Conservation (phyloP, 2,888 invertebrate genomes). For the Watsonalla binaria region DNA sequence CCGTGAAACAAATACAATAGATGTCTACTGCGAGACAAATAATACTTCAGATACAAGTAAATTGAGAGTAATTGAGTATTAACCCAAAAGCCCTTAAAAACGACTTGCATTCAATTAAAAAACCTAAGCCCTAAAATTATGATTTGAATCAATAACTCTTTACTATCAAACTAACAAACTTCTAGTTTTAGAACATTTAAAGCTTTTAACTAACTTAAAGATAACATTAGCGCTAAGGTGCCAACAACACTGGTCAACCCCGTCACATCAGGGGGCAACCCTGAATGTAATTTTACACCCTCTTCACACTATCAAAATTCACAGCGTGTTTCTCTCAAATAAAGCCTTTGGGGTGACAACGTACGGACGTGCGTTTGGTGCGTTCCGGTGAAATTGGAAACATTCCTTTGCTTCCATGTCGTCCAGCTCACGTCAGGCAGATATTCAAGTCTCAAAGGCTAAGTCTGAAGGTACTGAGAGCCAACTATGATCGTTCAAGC, state of each 20-base stretch:
- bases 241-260: constrained; percentile 16
- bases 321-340: constrained; percentile 54
- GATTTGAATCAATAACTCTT: too few species aligned
- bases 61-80: too few species aligned
- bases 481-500: too few species aligned
- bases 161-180: too few species aligned
- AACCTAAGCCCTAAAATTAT: too few species aligned
- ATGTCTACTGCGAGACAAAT: too few species aligned
- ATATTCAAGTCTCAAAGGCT: constrained; percentile 1
- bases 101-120: too few species aligned
- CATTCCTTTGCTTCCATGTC: constrained; percentile 10
- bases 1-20: too few species aligned
- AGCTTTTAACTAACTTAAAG: background rate
- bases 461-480: too few species aligned
- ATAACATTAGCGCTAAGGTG: constrained; percentile 7
- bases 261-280: constrained; percentile 25
- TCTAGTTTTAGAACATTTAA: too few species aligned
- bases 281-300: constrained; percentile 65
- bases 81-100: too few species aligned
- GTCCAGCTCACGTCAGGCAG: constrained; percentile 3
- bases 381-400: constrained; percentile 2
- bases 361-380: constrained; percentile 24
- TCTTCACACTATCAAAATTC: constrained; percentile 60
- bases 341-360: constrained; percentile 29
- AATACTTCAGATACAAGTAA: too few species aligned